Evolutionary conservation across 2,113 vertebrate genomes (phyloP).

Genomic region (Neogobius melanostomus): DNA sequence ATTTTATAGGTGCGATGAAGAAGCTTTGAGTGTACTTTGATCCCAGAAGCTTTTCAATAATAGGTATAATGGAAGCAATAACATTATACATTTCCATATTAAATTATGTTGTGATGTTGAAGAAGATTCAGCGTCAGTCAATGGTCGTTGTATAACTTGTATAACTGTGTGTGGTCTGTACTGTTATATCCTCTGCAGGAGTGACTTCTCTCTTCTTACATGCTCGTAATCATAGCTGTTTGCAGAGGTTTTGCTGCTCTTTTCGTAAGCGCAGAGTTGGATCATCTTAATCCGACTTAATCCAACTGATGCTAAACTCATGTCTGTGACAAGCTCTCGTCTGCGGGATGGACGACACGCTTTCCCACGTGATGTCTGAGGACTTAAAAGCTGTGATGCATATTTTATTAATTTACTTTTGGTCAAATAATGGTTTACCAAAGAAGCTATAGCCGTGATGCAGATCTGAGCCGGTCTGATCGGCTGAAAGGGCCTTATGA

Average conservation of each 20-base stretch:
- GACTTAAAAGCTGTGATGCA: not conserved
- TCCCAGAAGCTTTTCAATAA: too few relatives aligned
- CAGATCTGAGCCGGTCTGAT: not conserved
- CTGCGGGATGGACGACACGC: conserved; percentile 2
- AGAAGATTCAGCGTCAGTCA: too few relatives aligned
- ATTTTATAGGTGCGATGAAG: too few relatives aligned
- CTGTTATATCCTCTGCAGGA: too few relatives aligned
- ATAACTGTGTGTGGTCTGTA: too few relatives aligned
- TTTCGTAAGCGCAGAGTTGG: conserved; percentile 7
- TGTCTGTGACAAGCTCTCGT: conserved; percentile 13
- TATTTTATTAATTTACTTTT: not conserved
- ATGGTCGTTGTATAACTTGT: too few relatives aligned
- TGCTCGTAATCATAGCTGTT: conserved; percentile 1
- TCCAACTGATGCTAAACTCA: conserved; percentile 17
- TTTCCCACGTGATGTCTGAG: not conserved
- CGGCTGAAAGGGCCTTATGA: conserved; percentile 31
- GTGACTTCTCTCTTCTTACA: not conserved
- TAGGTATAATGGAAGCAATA: too few relatives aligned
- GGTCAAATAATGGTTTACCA: conserved; percentile 2
- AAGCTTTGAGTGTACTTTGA: too few relatives aligned
- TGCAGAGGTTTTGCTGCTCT: not conserved
- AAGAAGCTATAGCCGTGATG: not conserved
- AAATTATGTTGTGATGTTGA: too few relatives aligned
- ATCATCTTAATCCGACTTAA: conserved; percentile 38
- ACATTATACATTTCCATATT: too few relatives aligned